phyloP scores from a whole-genome alignment of 2,888 invertebrate genomes.

The Plemyria rubiginata region DNA sequence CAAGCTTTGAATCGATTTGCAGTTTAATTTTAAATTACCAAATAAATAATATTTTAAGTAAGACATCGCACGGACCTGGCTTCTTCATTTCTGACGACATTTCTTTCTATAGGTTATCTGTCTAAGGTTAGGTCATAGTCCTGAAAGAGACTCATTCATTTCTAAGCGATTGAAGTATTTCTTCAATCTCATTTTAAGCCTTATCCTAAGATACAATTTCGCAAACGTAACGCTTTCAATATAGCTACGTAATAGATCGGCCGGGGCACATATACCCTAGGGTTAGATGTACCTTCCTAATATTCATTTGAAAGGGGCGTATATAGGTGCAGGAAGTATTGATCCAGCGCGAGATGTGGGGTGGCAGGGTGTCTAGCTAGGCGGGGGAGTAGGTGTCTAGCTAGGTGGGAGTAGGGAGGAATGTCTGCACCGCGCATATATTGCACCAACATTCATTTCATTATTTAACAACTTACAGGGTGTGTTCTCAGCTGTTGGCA shows the following conservation, averaged over 20 bases:
- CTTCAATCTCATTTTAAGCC: neutral
- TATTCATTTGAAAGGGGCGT: conserved; percentile 13
- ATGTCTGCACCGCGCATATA: conserved; percentile 20
- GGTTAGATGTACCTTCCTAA: conserved; percentile 8
- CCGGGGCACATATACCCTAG: no score
- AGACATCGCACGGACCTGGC: no score
- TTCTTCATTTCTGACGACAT: no score
- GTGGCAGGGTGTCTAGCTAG: conserved; percentile 13
- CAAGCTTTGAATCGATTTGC: no score
- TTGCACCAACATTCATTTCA: conserved; percentile 9
- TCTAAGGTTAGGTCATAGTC: no score
- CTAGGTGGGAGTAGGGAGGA: conserved; percentile 7
- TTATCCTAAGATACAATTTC: neutral
- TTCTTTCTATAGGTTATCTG: no score
- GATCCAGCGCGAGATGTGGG: conserved; percentile 29
- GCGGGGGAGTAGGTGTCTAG: conserved; percentile 6
- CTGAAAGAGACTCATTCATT: no score
- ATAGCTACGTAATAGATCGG: neutral
- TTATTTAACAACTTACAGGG: neutral
- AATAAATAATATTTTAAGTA: no score
- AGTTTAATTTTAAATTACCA: no score
- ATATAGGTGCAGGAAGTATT: conserved; percentile 32
- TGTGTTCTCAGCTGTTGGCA: neutral
- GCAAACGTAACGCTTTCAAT: neutral
- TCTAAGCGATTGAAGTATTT: neutral